A percentile compares a stretch with the other conserved stretches of the same genome.
These are phyloP conservation scores for Melipona beecheii DNA, from an alignment of 2,888 invertebrate species.

Conservation along the genomic window DNA sequence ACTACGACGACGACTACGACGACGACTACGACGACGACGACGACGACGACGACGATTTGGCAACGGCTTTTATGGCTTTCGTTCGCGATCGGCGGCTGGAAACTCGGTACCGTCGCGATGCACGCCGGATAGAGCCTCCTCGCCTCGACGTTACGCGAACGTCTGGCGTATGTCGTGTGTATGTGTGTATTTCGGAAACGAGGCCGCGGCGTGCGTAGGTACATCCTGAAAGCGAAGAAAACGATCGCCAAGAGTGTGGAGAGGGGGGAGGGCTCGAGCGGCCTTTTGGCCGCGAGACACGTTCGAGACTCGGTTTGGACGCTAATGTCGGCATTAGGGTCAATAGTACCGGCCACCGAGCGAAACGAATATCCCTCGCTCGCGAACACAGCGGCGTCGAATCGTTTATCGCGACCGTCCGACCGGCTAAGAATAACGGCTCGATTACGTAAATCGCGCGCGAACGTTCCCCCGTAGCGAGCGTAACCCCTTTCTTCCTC, in stretches of 20 bases:
- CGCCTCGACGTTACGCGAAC: conserved; percentile 35
- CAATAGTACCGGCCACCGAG: conserved; percentile 26
- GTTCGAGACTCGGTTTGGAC: background rate
- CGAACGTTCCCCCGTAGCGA: background rate
- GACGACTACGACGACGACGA: too few species aligned
- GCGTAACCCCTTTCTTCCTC: background rate
- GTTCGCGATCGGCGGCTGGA: conserved; percentile 70
- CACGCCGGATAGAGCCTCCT: conserved; percentile 14
- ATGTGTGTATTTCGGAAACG: conserved; percentile 56
- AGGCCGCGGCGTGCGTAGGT: conserved; percentile 35
- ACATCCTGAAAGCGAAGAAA: conserved; percentile 47
- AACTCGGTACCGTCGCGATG: conserved; percentile 31
- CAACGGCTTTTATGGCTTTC: conserved; percentile 79
- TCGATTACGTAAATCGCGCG: conserved; percentile 43
- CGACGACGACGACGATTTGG: conserved; percentile 69
- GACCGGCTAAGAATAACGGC: conserved; percentile 13
- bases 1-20: conserved; percentile 68
- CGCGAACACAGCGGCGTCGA: conserved; percentile 11
- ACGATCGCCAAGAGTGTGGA: background rate
- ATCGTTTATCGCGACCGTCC: conserved; percentile 25
- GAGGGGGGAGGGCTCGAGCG: background rate
- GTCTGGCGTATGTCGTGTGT: conserved; percentile 40
- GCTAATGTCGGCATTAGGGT: conserved; percentile 50
- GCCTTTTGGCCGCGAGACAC: conserved; percentile 33
- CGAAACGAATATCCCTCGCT: background rate